Evolutionary conservation across 2,113 vertebrate species (phyloP).

Genomic region (Anguilla rostrata): DNA sequence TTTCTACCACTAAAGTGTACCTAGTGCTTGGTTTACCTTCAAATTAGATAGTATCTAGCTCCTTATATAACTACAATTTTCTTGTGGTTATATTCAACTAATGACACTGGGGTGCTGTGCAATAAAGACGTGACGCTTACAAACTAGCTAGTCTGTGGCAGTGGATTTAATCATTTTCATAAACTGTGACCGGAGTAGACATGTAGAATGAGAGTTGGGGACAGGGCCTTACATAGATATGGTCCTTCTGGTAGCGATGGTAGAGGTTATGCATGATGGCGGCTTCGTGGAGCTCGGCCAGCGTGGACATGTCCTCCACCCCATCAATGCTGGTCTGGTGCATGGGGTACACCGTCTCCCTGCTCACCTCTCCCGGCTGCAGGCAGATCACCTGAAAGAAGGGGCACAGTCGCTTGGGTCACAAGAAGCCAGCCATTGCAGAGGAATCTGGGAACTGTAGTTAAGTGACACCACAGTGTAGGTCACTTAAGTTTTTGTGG

Average conservation of each 20-base stretch:
- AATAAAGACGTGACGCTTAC: too few species aligned
- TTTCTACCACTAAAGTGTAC: too few species aligned
- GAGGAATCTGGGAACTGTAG: too few species aligned
- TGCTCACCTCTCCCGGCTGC: slow-evolving; percentile 64
- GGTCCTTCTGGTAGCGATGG: slow-evolving; percentile 79
- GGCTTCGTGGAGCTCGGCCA: slow-evolving; percentile 84
- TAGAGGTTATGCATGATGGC: slow-evolving; percentile 88
- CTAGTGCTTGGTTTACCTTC: too few species aligned
- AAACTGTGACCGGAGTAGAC: background rate
- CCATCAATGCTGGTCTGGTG: slow-evolving; percentile 77
- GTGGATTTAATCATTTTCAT: background rate
- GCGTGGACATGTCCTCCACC: slow-evolving; percentile 86
- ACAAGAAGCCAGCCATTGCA: background rate
- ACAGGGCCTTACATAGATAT: slow-evolving; percentile 77
- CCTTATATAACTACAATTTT: too few species aligned
- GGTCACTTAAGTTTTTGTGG: too few species aligned
- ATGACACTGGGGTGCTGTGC: too few species aligned
- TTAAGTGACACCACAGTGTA: too few species aligned
- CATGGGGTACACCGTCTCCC: slow-evolving; percentile 76
- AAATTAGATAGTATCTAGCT: too few species aligned
- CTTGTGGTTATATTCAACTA: too few species aligned
- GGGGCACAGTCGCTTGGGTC: slow-evolving; percentile 6
- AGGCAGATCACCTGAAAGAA: slow-evolving; percentile 70
- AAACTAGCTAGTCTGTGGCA: too few species aligned
- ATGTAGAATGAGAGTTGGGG: background rate